phyloP scores from a whole-genome alignment of 2,888 invertebrate genomes.

The Eledone cirrhosa region DNA sequence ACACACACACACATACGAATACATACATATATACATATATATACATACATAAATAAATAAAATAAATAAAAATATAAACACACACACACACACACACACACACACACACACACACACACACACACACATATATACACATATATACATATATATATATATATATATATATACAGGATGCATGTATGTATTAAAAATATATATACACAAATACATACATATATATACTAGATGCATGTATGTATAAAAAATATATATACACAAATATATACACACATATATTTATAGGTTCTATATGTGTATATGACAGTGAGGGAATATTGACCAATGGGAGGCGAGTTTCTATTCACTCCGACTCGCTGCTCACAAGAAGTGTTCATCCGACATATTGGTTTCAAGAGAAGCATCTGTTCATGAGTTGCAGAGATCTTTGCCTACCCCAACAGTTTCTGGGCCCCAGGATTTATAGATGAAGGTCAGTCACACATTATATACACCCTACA shows the following conservation, averaged over 20 bases:
- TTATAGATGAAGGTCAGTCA: too few species aligned
- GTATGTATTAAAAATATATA: not conserved
- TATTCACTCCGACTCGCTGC: too few species aligned
- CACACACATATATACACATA: not conserved
- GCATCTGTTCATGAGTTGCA: too few species aligned
- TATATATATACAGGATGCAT: not conserved
- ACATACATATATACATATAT: not conserved
- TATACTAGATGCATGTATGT: not conserved
- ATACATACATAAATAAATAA: conserved; percentile 5
- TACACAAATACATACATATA: not conserved
- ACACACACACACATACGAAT: not conserved
- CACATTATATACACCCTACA: too few species aligned
- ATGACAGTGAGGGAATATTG: too few species aligned
- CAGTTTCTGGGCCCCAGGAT: too few species aligned
- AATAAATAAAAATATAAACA: not conserved
- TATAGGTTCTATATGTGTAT: too few species aligned
- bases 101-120: not conserved
- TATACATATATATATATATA: not conserved
- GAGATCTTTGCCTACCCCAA: too few species aligned
- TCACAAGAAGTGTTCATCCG: too few species aligned
- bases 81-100: not conserved
- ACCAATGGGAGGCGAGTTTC: too few species aligned
- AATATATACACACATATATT: not conserved
- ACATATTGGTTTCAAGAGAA: too few species aligned
- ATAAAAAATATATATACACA: not conserved